Evolutionary conservation across 2,797 vertebrate genomes (phyloP).

Genomic region (Aeoliscus strigatus): DNA sequence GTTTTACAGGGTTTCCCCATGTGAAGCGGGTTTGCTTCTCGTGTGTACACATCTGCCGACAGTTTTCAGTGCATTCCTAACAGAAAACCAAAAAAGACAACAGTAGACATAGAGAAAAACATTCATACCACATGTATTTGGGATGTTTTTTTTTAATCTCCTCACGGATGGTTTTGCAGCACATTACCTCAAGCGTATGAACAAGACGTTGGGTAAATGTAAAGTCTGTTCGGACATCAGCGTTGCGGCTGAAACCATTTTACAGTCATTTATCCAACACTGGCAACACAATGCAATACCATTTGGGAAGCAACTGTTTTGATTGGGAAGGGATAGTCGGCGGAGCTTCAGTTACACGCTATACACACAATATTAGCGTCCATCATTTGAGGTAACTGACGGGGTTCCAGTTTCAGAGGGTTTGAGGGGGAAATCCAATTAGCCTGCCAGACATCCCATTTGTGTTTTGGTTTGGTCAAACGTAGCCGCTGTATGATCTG

Average conservation of each 20-base stretch:
- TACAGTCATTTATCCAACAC: conserved; percentile 79
- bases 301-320: conserved; percentile 77
- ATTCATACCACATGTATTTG: conserved; percentile 6
- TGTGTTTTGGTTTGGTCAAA: conserved; percentile 80
- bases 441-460: conserved; percentile 80
- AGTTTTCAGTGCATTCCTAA: conserved; percentile 42
- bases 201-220: conserved; percentile 59
- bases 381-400: conserved; percentile 77
- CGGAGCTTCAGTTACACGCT: conserved; percentile 71
- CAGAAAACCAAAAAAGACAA: conserved; percentile 12
- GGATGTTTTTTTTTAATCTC: conserved; percentile 35
- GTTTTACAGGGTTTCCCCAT: conserved; percentile 38
- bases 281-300: conserved; percentile 81
- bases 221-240: conserved; percentile 64
- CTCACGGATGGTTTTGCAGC: conserved; percentile 26
- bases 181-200: conserved; percentile 61
- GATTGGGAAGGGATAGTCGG: conserved; percentile 78
- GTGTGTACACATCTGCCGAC: conserved; percentile 38
- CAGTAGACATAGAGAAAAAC: no score
- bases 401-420: conserved; percentile 78
- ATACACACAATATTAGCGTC: conserved; percentile 77
- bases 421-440: conserved; percentile 75
- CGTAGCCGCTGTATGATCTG: conserved; percentile 63
- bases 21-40: conserved; percentile 23
- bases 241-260: conserved; percentile 62